Conservation (phyloP, 2,797 vertebrate genomes). For the Sebastes wilsoni region DNA sequence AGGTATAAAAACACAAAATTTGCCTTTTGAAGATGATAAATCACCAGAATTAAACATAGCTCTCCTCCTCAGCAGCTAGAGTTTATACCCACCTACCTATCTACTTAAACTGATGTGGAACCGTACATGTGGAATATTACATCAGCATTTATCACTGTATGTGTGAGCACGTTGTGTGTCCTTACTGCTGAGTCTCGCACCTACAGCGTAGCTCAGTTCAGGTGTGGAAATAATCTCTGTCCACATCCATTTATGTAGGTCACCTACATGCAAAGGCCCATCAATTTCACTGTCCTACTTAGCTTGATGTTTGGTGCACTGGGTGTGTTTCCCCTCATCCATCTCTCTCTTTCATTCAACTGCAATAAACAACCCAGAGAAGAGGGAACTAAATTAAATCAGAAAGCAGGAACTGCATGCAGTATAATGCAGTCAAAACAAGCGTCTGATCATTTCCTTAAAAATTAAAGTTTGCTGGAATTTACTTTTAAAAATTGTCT, state of each 20-base stretch:
- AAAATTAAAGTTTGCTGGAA: not conserved
- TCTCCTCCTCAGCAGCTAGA: too few relatives aligned
- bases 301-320: conserved; percentile 39
- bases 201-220: conserved; percentile 25
- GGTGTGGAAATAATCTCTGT: conserved; percentile 59
- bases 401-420: conserved; percentile 43
- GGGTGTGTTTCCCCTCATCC: not conserved
- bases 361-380: conserved; percentile 31
- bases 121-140: conserved; percentile 6
- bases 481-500: not conserved
- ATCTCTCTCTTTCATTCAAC: not conserved
- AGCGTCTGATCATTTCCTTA: not conserved
- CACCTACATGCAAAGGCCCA: conserved; percentile 72
- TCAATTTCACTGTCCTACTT: conserved; percentile 78
- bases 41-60: too few relatives aligned
- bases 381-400: conserved; percentile 44
- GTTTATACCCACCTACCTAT: too few relatives aligned
- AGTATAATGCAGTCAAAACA: not conserved
- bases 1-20: too few relatives aligned
- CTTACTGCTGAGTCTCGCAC: conserved; percentile 39
- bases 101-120: too few relatives aligned
- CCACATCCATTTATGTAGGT: conserved; percentile 72
- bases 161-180: conserved; percentile 11
- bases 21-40: too few relatives aligned
- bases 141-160: conserved; percentile 32